Evolutionary conservation across 2,797 vertebrate species (phyloP).

Genomic region (Garrulus glandarius): DNA sequence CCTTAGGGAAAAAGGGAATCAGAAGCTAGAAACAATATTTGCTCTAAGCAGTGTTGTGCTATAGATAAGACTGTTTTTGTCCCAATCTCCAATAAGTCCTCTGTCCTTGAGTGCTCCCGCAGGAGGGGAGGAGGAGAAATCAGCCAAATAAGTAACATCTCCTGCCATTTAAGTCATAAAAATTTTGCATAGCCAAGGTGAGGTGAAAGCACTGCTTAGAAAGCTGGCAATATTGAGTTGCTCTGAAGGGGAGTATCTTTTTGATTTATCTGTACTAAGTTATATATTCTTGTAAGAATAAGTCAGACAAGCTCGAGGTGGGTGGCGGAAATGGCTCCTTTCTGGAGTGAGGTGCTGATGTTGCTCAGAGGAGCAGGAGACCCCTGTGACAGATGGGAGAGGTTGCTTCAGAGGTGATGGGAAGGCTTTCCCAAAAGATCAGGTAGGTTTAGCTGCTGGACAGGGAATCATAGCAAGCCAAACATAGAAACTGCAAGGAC

Average conservation of each 20-base stretch:
- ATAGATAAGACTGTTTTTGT: slow-evolving; percentile 3
- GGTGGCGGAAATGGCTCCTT: background rate
- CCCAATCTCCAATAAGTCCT: background rate
- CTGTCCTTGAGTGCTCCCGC: background rate
- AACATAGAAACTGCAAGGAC: background rate
- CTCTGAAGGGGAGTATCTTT: background rate
- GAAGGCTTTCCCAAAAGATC: background rate
- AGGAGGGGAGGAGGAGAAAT: background rate
- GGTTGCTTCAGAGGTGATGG: background rate
- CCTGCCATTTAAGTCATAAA: background rate
- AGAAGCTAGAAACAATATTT: slow-evolving; percentile 34
- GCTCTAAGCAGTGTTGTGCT: slow-evolving; percentile 8
- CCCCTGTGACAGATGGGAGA: rapidly evolving
- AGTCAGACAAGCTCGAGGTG: background rate
- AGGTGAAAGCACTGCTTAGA: background rate
- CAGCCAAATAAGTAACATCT: background rate
- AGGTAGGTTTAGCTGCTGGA: background rate
- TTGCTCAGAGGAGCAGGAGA: background rate
- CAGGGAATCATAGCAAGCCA: background rate
- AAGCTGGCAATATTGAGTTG: background rate
- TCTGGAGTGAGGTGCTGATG: background rate
- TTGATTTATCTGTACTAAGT: background rate
- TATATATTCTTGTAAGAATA: background rate
- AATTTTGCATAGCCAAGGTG: background rate
- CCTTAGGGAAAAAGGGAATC: slow-evolving; percentile 18